Evolutionary conservation across 2,113 vertebrate genomes (phyloP), one percentile per base, ranked within the genome.

Genomic region (Pogonocichla stellata): DNA sequence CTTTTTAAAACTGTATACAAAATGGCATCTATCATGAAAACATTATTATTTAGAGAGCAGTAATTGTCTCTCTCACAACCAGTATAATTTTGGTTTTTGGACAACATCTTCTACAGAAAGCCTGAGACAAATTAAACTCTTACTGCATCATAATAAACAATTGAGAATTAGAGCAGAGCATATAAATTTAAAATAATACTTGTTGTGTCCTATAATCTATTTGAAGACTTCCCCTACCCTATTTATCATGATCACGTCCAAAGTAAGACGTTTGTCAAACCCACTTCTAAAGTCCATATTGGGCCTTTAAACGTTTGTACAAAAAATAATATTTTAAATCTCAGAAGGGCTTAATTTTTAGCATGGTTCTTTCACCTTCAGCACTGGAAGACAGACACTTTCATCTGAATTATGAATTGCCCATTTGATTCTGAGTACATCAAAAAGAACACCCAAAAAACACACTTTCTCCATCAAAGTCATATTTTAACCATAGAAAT

Each of bases 381-480:
- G 8, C 11, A 48, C 8, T 53, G 10, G 8, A 89, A 74, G 16
- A 75, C 6, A 36, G 33, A 84, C 75, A 4, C 4, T 86, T 70
- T 58, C 2, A 10, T 56, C n/a, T 60, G 69, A 86, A n/a, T 78
- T 61, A 43, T 12, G 14, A 80, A 31, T 47, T 90, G 5, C 4
- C 72, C 8, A 33, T 60, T 88, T 42, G 36, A 16, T 60, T 80
- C 51, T 40, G 5, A 25, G 2, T 26, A 36, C 4, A 2, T 31
- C 4, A 53, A 13, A 72, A 58, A 31, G 6, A 53, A n/a, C 6
- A 4, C 36, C 8, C 12, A 31, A 80, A 36, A 25, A 6, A 0
- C 0, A 0, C 26, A 48, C 4, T 50, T 66, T 53, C 26, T 80
- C 25, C 25, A 33, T 43, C 10, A 24, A 54, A 34, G 25, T 28